A percentile compares a stretch with the other conserved stretches of the same genome.
phyloP scores from a whole-genome alignment of 2,888 invertebrate genomes.

The Lasioglossum villosulum region DNA sequence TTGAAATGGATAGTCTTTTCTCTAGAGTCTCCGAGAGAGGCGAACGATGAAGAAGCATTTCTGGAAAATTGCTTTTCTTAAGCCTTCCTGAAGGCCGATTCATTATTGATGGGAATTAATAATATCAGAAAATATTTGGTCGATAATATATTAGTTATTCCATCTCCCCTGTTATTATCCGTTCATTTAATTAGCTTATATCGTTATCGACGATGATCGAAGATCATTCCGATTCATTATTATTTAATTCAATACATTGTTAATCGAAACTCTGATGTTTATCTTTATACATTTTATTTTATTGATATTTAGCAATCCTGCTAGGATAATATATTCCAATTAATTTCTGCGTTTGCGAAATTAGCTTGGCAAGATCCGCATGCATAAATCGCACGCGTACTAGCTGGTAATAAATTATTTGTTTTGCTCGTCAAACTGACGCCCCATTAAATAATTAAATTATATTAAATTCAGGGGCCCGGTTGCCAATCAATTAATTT shows the following conservation, averaged over 20 bases:
- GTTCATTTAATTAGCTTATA: neutral
- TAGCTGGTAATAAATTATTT: neutral
- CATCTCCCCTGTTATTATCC: neutral
- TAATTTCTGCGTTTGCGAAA: neutral
- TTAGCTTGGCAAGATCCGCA: neutral
- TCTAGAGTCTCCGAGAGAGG: neutral
- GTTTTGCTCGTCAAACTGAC: neutral
- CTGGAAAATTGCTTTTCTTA: constrained; percentile 4
- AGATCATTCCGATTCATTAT: neutral
- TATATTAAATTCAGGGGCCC: neutral
- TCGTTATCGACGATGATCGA: neutral
- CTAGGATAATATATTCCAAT: neutral
- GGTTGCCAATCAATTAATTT: neutral
- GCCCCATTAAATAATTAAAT: neutral
- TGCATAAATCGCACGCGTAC: neutral
- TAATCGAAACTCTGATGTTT: neutral
- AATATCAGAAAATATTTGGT: neutral
- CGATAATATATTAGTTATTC: neutral
- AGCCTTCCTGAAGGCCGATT: neutral
- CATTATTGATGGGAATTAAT: neutral
- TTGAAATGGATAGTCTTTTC: neutral
- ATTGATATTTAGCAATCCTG: neutral
- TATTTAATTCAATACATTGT: neutral
- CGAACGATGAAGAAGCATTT: neutral
- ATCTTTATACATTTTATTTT: no score